Base-by-base conservation (phyloP, 2,888 invertebrate genomes). In the Lithophane semibrunnea region DNA sequence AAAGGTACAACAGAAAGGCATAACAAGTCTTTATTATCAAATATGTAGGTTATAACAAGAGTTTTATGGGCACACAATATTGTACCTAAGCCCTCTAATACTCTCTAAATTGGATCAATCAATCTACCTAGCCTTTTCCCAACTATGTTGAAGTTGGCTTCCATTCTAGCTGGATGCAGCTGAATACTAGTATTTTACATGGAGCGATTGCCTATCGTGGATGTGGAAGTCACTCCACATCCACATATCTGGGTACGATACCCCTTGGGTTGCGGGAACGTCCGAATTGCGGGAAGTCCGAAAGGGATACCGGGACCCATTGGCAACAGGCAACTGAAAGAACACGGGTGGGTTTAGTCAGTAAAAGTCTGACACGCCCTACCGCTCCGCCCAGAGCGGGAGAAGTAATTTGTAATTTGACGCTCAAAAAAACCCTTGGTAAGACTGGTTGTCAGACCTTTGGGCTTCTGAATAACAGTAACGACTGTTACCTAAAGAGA, bases 21-120 rank as follows among this genome's bases (percentile, higher is more conserved):
- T 71, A 84, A 86, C 81, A 81, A 77, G 81, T 85, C 83, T 89
- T 89, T 86, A 90, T 88, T 88, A 88, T 86, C 77, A 90, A 90
- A 88, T 83, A 90, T 88, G 83, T 87, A 88, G 73, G 84, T 67
- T 77, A 86, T 65, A 69, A 83, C 75, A 85, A 77, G 82, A 85
- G 77, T 64, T 83, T 79, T 63, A 67, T 68, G 65, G 56, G 5
- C 7, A 75, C 7, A 75, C 16, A 69, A 73, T 71, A 71, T 71
- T 47, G 47, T 73, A 49, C 54, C 29, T 24, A 58, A 73, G 42
- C 60, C 71, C 79, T 77, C 49, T 29, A 63, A 68, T 76, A 79
- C 13, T 29, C 5, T 16, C 16, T 16, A 3, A n/a, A 37, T 52
- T 52, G 21, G 2, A 66, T 66, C 47, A 66, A 24, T 12, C 12